These are phyloP conservation scores for Chauna torquata DNA, from an alignment of 2,113 vertebrate genomes.

Conservation along the genomic window DNA sequence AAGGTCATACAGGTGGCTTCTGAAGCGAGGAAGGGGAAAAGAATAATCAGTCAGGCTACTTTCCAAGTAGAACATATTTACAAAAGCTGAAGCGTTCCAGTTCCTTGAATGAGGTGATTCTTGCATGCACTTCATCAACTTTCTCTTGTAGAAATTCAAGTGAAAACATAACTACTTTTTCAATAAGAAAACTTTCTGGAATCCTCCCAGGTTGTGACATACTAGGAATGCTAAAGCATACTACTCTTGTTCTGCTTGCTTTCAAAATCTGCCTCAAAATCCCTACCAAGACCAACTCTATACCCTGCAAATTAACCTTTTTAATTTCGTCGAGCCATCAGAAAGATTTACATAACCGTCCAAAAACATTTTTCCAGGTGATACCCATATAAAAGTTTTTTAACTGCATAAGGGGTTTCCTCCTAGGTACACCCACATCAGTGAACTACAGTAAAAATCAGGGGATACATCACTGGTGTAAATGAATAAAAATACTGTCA, in stretches of 20 bases:
- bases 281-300: not conserved
- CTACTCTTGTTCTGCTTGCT: fast-evolving
- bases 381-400: not conserved
- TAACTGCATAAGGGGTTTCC: not conserved
- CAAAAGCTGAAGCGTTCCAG: not conserved
- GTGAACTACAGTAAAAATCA: not conserved
- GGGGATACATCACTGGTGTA: not conserved
- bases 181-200: not conserved
- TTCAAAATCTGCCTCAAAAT: not conserved
- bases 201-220: not conserved
- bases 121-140: not conserved
- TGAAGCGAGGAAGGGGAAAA: not conserved
- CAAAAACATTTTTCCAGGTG: not conserved
- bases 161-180: not conserved
- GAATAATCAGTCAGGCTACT: not conserved
- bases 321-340: not conserved
- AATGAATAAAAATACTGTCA: not conserved
- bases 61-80: not conserved
- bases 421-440: not conserved
- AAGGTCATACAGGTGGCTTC: not conserved
- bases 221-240: not conserved
- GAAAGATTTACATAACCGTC: not conserved
- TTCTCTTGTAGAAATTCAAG: not conserved
- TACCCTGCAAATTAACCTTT: not conserved
- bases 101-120: not conserved